Evolutionary conservation across 1,140 invertebrate species (phyloP).

Genomic region (Cyclina sinensis): DNA sequence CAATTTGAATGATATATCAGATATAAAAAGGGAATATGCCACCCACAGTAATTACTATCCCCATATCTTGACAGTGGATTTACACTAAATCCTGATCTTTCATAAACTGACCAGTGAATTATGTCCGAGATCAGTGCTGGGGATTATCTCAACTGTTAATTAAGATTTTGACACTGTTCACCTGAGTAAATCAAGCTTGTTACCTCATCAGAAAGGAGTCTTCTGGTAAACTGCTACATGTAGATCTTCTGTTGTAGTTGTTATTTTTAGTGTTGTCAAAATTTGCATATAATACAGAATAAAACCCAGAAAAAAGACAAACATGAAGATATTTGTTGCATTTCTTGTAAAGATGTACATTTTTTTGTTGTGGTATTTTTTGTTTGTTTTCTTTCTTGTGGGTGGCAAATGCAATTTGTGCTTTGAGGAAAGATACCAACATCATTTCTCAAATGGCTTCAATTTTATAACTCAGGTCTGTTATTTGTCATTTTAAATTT

Average conservation of each 20-base stretch:
- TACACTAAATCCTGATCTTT: background rate
- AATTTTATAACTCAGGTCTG: background rate
- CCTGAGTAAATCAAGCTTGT: no score
- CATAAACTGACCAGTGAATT: conserved; percentile 33
- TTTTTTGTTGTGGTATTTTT: no score
- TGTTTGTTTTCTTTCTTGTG: no score
- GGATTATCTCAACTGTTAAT: background rate
- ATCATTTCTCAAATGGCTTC: background rate
- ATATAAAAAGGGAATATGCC: conserved; percentile 4
- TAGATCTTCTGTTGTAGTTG: no score
- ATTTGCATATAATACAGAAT: no score
- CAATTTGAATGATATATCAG: conserved; percentile 30
- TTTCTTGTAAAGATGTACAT: no score
- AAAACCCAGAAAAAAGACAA: no score
- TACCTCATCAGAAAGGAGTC: no score
- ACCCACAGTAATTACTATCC: conserved; percentile 17
- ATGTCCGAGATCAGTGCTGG: background rate
- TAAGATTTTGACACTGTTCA: conserved; percentile 13
- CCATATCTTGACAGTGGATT: conserved; percentile 8
- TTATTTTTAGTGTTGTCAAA: no score
- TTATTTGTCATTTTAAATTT: no score
- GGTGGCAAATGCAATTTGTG: background rate
- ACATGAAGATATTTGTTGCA: no score
- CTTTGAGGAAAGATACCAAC: background rate
- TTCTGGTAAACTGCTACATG: no score